These are phyloP conservation scores for Orbicella faveolata DNA, from an alignment of 64 coral and sea anemone genomes.

Conservation along the genomic window DNA sequence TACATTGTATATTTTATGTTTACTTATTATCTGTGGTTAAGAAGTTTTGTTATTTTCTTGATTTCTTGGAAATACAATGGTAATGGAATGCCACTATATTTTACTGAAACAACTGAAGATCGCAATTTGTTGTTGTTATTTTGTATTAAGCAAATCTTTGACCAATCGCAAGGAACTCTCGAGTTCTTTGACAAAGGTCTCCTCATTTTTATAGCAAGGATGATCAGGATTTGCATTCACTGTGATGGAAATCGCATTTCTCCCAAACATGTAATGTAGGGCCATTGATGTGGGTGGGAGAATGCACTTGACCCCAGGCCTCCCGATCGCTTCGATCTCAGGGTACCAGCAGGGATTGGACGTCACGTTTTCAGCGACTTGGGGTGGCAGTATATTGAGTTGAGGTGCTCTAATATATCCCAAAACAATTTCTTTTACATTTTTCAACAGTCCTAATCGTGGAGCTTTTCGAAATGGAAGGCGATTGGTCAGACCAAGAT, in stretches of 20 bases:
- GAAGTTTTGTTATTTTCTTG: too few relatives aligned
- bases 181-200: constrained; percentile 69
- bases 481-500: constrained; percentile 63
- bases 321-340: constrained; percentile 69
- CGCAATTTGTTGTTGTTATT: not conserved
- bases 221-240: constrained; percentile 56
- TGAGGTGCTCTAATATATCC: constrained; percentile 50
- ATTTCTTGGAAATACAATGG: too few relatives aligned
- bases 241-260: constrained; percentile 57
- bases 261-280: constrained; percentile 75
- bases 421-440: constrained; percentile 43
- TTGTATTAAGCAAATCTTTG: constrained; percentile 44
- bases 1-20: too few relatives aligned
- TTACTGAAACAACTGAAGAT: too few relatives aligned
- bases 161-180: constrained; percentile 49
- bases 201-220: constrained; percentile 63
- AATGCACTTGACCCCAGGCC: constrained; percentile 78
- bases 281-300: constrained; percentile 59
- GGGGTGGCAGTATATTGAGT: constrained; percentile 61
- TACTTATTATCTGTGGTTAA: too few relatives aligned
- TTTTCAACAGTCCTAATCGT: constrained; percentile 30
- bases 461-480: constrained; percentile 36
- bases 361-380: constrained; percentile 55
- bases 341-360: constrained; percentile 80
- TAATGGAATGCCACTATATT: too few relatives aligned